These are phyloP conservation scores for Crotalus viridis DNA, from an alignment of 2,113 vertebrate genomes.

Conservation along the genomic window DNA sequence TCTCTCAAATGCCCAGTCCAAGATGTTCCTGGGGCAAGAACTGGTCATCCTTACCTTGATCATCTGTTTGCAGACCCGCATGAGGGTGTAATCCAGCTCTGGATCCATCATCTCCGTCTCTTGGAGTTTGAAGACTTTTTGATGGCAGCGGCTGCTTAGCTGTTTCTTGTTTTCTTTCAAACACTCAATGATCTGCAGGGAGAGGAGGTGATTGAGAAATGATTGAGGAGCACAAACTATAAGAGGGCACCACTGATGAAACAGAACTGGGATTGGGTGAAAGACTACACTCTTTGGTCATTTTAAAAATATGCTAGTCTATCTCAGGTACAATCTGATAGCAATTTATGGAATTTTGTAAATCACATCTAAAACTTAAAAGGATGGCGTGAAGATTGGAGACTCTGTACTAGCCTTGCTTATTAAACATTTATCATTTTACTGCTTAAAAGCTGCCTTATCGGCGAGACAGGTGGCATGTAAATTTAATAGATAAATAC, in stretches of 20 bases:
- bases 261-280: not conserved
- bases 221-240: accelerated
- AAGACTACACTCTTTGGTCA: not conserved
- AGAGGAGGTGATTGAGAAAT: not conserved
- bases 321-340: not conserved
- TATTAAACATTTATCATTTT: not conserved
- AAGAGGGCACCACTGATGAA: not conserved
- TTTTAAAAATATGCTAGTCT: not conserved
- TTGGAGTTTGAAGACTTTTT: conserved; percentile 92
- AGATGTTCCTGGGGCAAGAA: not conserved
- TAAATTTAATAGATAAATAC: not conserved
- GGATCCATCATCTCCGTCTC: conserved; percentile 97
- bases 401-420: not conserved
- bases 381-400: not conserved
- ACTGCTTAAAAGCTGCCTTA: not conserved
- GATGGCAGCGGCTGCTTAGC: conserved; percentile 83
- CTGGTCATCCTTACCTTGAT: conserved; percentile 78
- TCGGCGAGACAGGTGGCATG: not conserved
- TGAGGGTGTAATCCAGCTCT: conserved; percentile 93
- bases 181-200: conserved; percentile 89
- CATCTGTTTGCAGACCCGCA: conserved; percentile 98
- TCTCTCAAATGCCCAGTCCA: not conserved
- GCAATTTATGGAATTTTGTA: not conserved
- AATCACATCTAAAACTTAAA: not conserved
- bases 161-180: conserved; percentile 92